Conservation (phyloP, 2,888 invertebrate genomes). For the Lumbricus terrestris region DNA sequence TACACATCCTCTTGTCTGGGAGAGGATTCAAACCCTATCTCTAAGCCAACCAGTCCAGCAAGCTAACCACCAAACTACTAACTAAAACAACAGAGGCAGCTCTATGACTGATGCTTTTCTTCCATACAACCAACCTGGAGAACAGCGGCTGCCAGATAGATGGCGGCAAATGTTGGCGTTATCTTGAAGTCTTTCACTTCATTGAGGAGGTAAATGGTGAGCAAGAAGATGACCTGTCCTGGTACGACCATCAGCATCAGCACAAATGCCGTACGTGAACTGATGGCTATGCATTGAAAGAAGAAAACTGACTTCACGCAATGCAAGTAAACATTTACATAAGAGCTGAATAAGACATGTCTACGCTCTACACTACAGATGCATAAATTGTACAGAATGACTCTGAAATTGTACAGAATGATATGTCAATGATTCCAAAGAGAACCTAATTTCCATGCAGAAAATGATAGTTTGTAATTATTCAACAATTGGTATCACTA, state of each 20-base stretch:
- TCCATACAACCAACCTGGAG: slow-evolving; percentile 59
- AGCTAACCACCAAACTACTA: too few species aligned
- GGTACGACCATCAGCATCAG: slow-evolving; percentile 83
- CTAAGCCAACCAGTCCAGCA: too few species aligned
- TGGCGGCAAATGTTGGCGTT: slow-evolving; percentile 75
- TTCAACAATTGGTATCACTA: background rate
- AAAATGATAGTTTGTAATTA: background rate
- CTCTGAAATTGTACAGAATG: background rate
- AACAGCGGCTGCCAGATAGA: slow-evolving; percentile 75
- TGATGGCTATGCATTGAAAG: slow-evolving; percentile 66
- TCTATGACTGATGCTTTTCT: too few species aligned
- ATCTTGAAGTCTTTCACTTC: slow-evolving; percentile 82
- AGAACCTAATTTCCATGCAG: background rate
- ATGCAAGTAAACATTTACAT: background rate
- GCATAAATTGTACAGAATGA: background rate
- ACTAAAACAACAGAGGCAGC: too few species aligned
- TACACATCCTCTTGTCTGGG: too few species aligned
- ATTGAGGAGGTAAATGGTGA: slow-evolving; percentile 78
- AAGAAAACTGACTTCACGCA: background rate
- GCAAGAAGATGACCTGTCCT: slow-evolving; percentile 84
- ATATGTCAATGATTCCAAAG: background rate
- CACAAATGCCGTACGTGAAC: slow-evolving; percentile 82
- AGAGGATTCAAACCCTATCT: too few species aligned
- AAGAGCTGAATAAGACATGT: background rate
- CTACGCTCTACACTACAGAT: background rate